phyloP scores from a whole-genome alignment of 1,140 invertebrate species.

The Magallana gigas region DNA sequence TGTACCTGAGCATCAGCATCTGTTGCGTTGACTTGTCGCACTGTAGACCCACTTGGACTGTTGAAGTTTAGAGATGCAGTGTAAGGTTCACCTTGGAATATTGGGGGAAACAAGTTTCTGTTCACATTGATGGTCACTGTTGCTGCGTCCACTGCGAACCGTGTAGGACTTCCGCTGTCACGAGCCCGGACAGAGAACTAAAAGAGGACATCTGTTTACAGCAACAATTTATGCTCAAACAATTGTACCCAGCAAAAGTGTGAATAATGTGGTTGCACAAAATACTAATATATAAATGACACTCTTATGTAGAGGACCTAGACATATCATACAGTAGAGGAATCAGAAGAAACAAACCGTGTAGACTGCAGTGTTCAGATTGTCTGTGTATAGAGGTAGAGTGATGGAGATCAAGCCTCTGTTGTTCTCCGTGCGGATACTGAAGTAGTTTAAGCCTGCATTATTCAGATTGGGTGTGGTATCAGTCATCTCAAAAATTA shows the following conservation, averaged over 20 bases:
- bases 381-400: slow-evolving; percentile 60
- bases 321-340: too few species aligned
- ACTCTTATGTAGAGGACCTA: too few species aligned
- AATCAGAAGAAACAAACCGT: slow-evolving; percentile 51
- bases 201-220: slow-evolving; percentile 17
- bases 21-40: slow-evolving; percentile 82
- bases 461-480: slow-evolving; percentile 35
- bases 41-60: slow-evolving; percentile 43
- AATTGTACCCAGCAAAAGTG: too few species aligned
- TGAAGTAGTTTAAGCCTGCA: slow-evolving; percentile 38
- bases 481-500: slow-evolving; percentile 59
- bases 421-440: slow-evolving; percentile 18
- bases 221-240: too few species aligned
- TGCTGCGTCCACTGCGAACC: slow-evolving; percentile 48
- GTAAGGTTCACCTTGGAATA: slow-evolving; percentile 84
- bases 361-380: slow-evolving; percentile 54
- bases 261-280: neutral
- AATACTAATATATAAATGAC: neutral
- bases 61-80: slow-evolving; percentile 60
- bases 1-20: slow-evolving; percentile 84
- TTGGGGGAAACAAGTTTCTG: slow-evolving; percentile 82
- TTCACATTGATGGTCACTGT: slow-evolving; percentile 73
- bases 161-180: slow-evolving; percentile 60
- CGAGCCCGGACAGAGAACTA: slow-evolving; percentile 64
- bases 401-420: slow-evolving; percentile 57